Evolutionary conservation across 2,113 vertebrate species (phyloP), one percentile per base, ranked within the genome.

Genomic region (Stigmatopora nigra): DNA sequence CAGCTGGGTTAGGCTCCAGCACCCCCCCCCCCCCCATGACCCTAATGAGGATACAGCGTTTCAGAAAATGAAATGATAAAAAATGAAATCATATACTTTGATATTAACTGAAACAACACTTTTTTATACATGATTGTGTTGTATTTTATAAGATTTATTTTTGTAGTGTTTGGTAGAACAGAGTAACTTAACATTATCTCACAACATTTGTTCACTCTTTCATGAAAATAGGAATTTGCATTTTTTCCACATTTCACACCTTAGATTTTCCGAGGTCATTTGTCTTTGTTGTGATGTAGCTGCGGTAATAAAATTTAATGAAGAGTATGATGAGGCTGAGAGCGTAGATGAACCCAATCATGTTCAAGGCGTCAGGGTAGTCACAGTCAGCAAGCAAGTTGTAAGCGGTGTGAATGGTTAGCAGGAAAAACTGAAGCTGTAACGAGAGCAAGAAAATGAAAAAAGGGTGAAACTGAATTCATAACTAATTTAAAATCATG

Each of bases 261-360:
- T 51, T 65, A 71, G 1, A 46, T 60, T 48, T 76, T 82, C 64
- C 91, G 84, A 61, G 1, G 10, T 38, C 35, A 19, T 62, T 10
- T 38, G 80, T 89, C 63, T 63, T 81, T n/a, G 61, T 61, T 11
- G 60, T 66, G 48, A 83, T 0, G 63, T 87, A 88, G 59, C 74
- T 90, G 19, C 4, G 16, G 63, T 76, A 86, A 80, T 87, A 90
- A 80, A 91, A 88, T 79, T 73, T 81, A 15, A 84, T 71, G 65
- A 88, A 91, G 67, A 92, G 80, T 25, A 65, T 53, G 20, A 89
- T 83, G 71, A 92, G 84, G 74, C 85, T 89, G 78, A 91, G 53
- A 17, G 81, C 71, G 70, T 87, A 90, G 44, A 79, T 76, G 71
- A 87, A 72, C 38, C 88, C 76, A 0, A 85, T 57, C 0, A 9